Evolutionary conservation across 2,113 vertebrate species (phyloP).

Genomic region (Elephantulus edwardii): DNA sequence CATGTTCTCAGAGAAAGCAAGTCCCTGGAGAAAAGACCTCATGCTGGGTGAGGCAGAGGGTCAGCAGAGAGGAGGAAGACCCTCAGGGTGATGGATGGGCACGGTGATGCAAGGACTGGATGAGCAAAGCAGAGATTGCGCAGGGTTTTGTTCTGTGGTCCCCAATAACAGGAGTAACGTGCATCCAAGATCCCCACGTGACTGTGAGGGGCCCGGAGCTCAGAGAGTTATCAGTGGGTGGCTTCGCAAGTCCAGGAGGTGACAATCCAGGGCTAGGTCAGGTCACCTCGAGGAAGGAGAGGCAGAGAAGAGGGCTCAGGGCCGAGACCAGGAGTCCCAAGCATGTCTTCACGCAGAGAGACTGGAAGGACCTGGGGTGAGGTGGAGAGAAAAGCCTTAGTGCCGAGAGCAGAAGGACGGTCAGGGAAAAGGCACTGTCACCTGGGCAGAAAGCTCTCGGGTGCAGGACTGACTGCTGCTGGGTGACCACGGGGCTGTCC

Average conservation of each 20-base stretch:
- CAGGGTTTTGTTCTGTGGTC: too few species aligned
- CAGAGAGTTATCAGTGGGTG: background rate
- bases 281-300: background rate
- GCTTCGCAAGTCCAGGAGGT: rapidly evolving
- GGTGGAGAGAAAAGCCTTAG: background rate
- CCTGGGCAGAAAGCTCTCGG: background rate
- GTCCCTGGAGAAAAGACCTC: too few species aligned
- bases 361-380: rapidly evolving
- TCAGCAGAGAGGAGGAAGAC: too few species aligned
- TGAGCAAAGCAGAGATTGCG: too few species aligned
- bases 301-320: background rate
- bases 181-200: background rate
- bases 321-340: background rate
- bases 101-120: too few species aligned
- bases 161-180: background rate
- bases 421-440: background rate
- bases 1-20: too few species aligned
- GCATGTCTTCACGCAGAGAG: background rate
- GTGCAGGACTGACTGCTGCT: background rate
- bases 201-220: background rate
- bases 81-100: too few species aligned
- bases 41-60: too few species aligned
- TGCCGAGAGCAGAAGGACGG: background rate
- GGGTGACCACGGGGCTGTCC: background rate
- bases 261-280: background rate